Conservation (phyloP, 1,140 invertebrate species). For the Gonatopus flavifemur region DNA sequence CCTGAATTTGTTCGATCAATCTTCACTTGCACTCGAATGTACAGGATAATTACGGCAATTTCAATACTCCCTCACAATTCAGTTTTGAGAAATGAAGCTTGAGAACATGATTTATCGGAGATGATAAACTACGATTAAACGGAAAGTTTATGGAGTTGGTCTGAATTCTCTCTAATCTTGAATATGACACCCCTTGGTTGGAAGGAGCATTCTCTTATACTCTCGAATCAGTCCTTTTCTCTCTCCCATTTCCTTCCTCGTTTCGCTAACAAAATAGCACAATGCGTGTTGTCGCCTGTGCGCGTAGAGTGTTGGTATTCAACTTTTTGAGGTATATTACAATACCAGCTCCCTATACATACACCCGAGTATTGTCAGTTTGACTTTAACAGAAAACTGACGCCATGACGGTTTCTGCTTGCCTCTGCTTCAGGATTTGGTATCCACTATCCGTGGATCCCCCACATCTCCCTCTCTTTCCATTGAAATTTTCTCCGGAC, state of each 20-base stretch:
- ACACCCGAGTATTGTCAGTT: conserved; percentile 33
- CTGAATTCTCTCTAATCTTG: conserved; percentile 32
- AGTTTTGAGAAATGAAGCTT: too few species aligned
- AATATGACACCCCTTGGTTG: conserved; percentile 19
- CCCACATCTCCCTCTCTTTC: conserved; percentile 47
- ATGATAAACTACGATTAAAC: not conserved
- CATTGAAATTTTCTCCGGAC: conserved; percentile 40
- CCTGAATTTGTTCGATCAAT: too few species aligned
- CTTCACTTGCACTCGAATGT: too few species aligned
- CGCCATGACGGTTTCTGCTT: too few species aligned
- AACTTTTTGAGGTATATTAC: conserved; percentile 8
- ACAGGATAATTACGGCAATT: too few species aligned
- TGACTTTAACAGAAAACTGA: conserved; percentile 29
- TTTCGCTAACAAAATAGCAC: conserved; percentile 12
- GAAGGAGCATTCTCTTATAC: too few species aligned
- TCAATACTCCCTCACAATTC: too few species aligned
- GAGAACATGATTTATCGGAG: too few species aligned
- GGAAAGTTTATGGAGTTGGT: too few species aligned
- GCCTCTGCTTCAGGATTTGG: conserved; percentile 32
- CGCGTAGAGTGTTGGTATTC: conserved; percentile 26
- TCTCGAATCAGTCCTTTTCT: too few species aligned
- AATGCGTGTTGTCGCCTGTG: conserved; percentile 19
- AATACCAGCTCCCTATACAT: not conserved
- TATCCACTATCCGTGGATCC: conserved; percentile 45
- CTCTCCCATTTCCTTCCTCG: conserved; percentile 10